Conservation (phyloP, 2,113 vertebrate species). For the Labeo rohita region DNA sequence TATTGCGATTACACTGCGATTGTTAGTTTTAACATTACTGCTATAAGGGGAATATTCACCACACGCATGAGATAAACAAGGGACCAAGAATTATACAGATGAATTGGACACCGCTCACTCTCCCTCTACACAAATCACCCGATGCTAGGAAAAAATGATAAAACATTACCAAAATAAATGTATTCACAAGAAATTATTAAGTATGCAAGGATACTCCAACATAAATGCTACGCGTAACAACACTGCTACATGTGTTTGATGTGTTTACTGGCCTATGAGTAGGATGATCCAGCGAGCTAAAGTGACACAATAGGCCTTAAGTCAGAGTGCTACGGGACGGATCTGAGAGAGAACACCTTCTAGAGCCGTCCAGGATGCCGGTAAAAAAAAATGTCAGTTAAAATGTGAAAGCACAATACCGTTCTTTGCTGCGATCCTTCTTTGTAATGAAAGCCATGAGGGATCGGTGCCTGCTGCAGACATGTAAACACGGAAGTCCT, state of each 20-base stretch:
- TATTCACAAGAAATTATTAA: neutral
- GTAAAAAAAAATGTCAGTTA: neutral
- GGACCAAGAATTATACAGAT: neutral
- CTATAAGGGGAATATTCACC: neutral
- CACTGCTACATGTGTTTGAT: neutral
- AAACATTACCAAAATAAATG: neutral
- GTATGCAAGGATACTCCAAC: neutral
- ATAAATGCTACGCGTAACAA: neutral
- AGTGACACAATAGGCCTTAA: neutral
- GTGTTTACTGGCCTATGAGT: constrained; percentile 12
- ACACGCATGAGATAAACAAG: neutral
- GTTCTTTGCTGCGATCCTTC: constrained; percentile 55
- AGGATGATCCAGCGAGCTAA: constrained; percentile 5
- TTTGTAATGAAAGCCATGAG: constrained; percentile 57
- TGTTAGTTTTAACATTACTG: neutral
- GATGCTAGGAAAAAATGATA: neutral
- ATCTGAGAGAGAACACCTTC: neutral
- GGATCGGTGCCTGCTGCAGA: neutral
- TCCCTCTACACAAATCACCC: neutral
- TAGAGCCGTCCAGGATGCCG: neutral
- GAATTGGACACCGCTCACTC: neutral
- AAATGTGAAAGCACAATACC: constrained; percentile 34
- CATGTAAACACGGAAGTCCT: constrained; percentile 35
- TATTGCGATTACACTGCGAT: neutral
- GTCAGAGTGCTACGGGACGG: neutral